Base-by-base conservation (phyloP, 2,113 vertebrate genomes). In the Phalacrocorax carbo region DNA sequence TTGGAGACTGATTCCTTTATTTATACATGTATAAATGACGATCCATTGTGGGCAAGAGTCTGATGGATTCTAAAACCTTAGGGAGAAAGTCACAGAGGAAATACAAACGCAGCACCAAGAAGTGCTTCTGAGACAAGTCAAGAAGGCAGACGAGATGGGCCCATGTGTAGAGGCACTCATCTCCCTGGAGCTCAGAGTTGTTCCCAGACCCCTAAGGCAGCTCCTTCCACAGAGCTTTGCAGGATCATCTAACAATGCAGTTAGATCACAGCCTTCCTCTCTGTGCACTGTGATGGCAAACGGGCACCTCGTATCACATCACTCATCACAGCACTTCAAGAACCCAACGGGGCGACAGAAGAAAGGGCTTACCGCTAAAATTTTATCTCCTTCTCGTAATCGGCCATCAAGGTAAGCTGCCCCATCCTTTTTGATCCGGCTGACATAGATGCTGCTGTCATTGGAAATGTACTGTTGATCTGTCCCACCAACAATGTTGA, bases 401-500 rank as follows among this genome's bases (percentile, higher is more conserved):
- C 99, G 98, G 78, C 99, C 99, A 85, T 99, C 99, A 89, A 98
- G 91, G 42, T 98, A 99, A 13, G 99, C 99, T 17, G 99, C 99
- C 95, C 99, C 99, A 68, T 99, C 98, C 94, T 99, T 98, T 98
- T 99, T 99, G 95, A 99, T 99, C 97, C 99, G 98, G 93, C 98
- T 99, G 96, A 99, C 99, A 90, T 98, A 99, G 96, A 99, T 99
- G 93, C 99, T 98, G 75, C 71, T 99, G 98, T 99, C 99, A 49
- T 99, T 98, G 92, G 97, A 93, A 49, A 99, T 44, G 92, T 98
- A 98, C 91, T 98, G 99, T 93, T 99, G 99, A 96, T 99, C 99
- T 95, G 98, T 98, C 82, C 99, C 99, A 60, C 99, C 99, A 73
- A 99, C 98, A 85, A 99, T 99, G 95, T 99, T 99, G 98, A 99